Percentiles rank a stretch among this genome's conserved stretches.
phyloP scores from a whole-genome alignment of 1,140 invertebrate species.

The Sycophila sp. region DNA sequence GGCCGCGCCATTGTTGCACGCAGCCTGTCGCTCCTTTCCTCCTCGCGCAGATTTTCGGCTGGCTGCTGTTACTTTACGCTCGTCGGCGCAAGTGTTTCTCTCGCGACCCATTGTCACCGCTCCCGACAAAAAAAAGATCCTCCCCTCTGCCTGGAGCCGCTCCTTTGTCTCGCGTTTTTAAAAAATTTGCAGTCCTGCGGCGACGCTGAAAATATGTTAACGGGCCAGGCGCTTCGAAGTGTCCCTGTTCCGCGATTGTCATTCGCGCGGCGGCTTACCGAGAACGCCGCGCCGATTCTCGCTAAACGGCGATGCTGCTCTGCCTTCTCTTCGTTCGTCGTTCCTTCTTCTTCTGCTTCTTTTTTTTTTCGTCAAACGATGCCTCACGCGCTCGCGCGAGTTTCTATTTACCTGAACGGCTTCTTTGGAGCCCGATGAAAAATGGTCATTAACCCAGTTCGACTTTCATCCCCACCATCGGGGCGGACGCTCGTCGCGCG shows the following conservation, averaged over 20 bases:
- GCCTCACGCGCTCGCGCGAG: not conserved
- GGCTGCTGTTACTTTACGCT: not conserved
- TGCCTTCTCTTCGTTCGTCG: not conserved
- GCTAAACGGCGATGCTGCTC: no score
- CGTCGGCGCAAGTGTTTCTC: not conserved
- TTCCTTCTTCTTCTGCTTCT: not conserved
- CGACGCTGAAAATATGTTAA: no score
- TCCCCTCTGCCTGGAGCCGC: no score
- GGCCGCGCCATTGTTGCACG: not conserved
- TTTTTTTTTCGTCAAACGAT: not conserved
- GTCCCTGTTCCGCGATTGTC: no score
- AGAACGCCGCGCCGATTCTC: no score
- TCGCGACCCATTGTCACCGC: not conserved
- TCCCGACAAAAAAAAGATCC: no score
- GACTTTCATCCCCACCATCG: conserved; percentile 34
- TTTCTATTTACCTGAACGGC: conserved; percentile 37
- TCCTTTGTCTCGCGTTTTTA: no score
- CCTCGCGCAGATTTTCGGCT: no score
- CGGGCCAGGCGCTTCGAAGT: no score
- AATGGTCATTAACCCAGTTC: conserved; percentile 38
- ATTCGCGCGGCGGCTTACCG: no score
- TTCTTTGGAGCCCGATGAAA: conserved; percentile 24
- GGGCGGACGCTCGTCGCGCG: no score
- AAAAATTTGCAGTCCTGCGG: no score
- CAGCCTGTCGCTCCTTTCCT: not conserved